A percentile compares a stretch with the other conserved stretches of the same genome.
These are phyloP conservation scores for Delphinapterus leucas DNA, from an alignment of 2,113 vertebrate genomes.

Conservation along the genomic window DNA sequence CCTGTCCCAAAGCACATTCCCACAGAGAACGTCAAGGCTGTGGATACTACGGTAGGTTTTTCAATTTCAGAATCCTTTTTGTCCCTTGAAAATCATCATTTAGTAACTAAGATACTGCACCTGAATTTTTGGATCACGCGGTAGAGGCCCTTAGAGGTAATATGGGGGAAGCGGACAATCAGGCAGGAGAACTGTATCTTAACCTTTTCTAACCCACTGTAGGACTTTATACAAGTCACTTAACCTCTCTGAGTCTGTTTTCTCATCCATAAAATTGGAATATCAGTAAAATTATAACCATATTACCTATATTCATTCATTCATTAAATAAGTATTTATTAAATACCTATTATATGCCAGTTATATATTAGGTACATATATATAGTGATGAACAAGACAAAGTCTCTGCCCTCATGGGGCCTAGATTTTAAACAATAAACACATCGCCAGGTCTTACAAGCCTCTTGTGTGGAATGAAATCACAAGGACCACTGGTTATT, in stretches of 20 bases:
- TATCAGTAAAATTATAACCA: background rate
- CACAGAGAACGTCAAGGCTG: slow-evolving; percentile 84
- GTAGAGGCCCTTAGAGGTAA: background rate
- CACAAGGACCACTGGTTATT: background rate
- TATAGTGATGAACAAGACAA: background rate
- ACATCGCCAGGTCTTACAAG: background rate
- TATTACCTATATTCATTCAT: background rate
- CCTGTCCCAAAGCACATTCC: slow-evolving; percentile 87
- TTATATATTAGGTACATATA: background rate
- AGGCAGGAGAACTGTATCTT: background rate
- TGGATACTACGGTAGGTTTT: slow-evolving; percentile 94
- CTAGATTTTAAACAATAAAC: background rate
- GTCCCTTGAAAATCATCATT: slow-evolving; percentile 55
- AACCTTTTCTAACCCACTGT: background rate
- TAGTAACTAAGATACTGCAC: background rate
- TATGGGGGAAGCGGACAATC: background rate
- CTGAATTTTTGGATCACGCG: background rate
- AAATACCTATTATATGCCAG: background rate
- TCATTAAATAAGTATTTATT: background rate
- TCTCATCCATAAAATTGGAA: background rate
- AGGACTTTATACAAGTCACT: background rate
- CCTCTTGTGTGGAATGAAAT: background rate
- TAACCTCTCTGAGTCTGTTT: background rate
- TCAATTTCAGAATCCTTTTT: slow-evolving; percentile 68
- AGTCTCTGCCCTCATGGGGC: background rate